A percentile compares a stretch with the other conserved stretches of the same genome.
Conservation (phyloP, 2,888 invertebrate species). For the Ariolimax columbianus region DNA sequence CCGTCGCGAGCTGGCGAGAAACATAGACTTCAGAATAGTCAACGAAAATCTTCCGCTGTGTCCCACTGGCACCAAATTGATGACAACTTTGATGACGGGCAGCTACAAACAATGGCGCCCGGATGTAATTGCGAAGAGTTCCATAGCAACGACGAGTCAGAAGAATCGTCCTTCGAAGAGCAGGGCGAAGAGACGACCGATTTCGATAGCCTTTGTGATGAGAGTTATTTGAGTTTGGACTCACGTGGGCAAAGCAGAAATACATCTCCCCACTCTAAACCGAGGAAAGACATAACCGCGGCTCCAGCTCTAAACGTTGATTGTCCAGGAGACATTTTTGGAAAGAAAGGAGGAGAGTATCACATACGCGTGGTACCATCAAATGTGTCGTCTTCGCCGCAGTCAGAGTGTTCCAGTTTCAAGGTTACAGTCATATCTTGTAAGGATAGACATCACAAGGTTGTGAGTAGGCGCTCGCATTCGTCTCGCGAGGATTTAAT, state of each 20-base stretch:
- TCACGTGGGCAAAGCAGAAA: not conserved
- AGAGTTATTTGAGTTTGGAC: not conserved
- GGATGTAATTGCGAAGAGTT: no score
- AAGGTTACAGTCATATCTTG: not conserved
- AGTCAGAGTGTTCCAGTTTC: conserved; percentile 11
- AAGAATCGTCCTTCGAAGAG: not conserved
- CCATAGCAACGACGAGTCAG: not conserved
- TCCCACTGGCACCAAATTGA: no score
- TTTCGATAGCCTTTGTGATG: not conserved
- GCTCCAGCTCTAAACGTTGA: not conserved
- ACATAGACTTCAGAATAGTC: no score
- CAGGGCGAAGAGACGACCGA: not conserved
- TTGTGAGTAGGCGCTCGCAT: not conserved
- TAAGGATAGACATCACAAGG: not conserved
- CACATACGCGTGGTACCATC: not conserved
- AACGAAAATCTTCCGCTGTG: no score
- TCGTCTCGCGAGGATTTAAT: not conserved
- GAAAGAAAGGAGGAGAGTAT: not conserved
- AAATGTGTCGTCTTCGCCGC: not conserved
- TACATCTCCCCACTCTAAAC: not conserved
- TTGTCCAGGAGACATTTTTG: not conserved
- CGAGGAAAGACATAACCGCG: not conserved
- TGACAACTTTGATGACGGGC: no score
- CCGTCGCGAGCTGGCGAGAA: no score
- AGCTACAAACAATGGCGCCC: no score